Conservation (phyloP, 2,113 vertebrate species). For the Hemibagrus wyckioides region DNA sequence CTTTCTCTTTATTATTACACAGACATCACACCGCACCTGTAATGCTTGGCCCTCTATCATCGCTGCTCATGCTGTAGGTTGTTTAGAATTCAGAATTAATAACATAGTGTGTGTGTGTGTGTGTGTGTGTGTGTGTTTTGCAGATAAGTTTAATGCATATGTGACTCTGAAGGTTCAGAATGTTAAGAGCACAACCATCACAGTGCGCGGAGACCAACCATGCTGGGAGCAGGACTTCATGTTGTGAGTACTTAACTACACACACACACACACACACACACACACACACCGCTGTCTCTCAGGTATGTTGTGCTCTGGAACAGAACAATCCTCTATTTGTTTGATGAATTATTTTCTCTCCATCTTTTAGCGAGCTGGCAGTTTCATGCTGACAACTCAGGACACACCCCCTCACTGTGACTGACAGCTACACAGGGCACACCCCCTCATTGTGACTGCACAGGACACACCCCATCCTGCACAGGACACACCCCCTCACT, state of each 20-base stretch:
- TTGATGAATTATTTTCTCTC: not conserved
- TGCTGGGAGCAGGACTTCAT: slow-evolving; percentile 98
- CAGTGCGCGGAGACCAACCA: slow-evolving; percentile 87
- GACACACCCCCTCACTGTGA: not conserved
- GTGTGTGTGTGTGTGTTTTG: slow-evolving; percentile 53
- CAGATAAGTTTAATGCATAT: slow-evolving; percentile 94
- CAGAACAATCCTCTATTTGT: not conserved
- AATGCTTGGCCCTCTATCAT: not conserved
- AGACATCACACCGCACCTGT: not conserved
- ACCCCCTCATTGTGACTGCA: not conserved
- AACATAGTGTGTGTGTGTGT: slow-evolving; percentile 16
- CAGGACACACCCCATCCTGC: too few species aligned
- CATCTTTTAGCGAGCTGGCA: not conserved
- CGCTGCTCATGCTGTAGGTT: not conserved
- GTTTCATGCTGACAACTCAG: not conserved
- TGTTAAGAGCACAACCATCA: slow-evolving; percentile 93
- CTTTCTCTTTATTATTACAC: not conserved
- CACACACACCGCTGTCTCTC: not conserved
- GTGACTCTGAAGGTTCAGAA: slow-evolving; percentile 96
- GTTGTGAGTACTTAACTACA: slow-evolving; percentile 85
- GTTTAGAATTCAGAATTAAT: not conserved
- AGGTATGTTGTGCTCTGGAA: not conserved
- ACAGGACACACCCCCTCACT: not conserved
- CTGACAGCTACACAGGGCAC: not conserved
- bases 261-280: not conserved